Conservation (phyloP, 2,113 vertebrate species). For the Leuciscus idus region DNA sequence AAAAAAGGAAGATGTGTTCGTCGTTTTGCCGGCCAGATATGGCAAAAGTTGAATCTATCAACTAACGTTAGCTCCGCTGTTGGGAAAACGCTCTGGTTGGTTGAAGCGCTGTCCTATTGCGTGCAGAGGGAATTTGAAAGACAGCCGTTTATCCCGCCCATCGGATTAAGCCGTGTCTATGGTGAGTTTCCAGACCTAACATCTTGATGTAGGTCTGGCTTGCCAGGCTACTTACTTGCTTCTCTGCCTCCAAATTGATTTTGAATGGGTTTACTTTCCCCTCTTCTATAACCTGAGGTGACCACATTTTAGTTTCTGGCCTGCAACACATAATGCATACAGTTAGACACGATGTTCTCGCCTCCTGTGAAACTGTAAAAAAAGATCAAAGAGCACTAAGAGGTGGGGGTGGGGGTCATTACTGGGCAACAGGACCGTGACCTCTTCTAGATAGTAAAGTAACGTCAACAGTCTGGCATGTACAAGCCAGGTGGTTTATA, state of each 20-base stretch:
- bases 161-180: too few species aligned
- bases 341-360: neutral
- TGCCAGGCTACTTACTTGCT: slow-evolving; percentile 87
- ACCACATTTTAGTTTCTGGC: slow-evolving; percentile 84
- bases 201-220: too few species aligned
- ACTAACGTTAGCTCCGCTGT: too few species aligned
- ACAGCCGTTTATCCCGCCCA: too few species aligned
- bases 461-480: slow-evolving; percentile 38
- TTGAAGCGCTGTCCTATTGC: too few species aligned
- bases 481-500: slow-evolving; percentile 9
- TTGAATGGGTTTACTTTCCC: slow-evolving; percentile 85
- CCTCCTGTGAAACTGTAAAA: slow-evolving; percentile 9
- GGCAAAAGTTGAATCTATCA: too few species aligned
- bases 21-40: too few species aligned
- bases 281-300: slow-evolving; percentile 84
- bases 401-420: neutral
- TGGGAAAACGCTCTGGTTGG: too few species aligned
- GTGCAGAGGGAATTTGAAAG: too few species aligned
- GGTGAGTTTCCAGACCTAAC: too few species aligned
- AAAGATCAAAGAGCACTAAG: slow-evolving; percentile 38
- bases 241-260: slow-evolving; percentile 87
- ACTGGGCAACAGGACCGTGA: slow-evolving; percentile 5
- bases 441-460: slow-evolving; percentile 13
- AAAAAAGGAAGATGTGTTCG: too few species aligned
- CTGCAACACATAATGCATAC: slow-evolving; percentile 65